These are phyloP conservation scores for Odobenus rosmarus DNA, from an alignment of 2,113 vertebrate species.

Conservation along the genomic window DNA sequence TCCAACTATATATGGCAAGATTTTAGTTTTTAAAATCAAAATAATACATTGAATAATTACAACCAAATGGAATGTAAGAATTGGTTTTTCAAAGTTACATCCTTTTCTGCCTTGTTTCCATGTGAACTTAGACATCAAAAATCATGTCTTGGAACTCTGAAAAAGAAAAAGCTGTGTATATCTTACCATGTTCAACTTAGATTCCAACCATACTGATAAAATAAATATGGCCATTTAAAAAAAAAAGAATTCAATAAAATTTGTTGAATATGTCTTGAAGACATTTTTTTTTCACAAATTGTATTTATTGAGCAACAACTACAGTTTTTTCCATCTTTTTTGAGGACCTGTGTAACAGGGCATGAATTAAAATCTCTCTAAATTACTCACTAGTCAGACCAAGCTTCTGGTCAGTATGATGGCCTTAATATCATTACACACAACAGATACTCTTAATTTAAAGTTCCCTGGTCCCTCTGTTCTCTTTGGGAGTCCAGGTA, in stretches of 20 bases:
- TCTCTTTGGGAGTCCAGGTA: neutral
- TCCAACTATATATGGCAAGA: neutral
- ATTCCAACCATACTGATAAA: conserved; percentile 47
- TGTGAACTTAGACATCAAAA: conserved; percentile 35
- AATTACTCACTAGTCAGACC: neutral
- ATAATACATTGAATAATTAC: conserved; percentile 3
- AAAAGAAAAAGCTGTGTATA: conserved; percentile 8
- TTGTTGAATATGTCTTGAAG: conserved; percentile 27
- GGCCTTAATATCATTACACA: neutral
- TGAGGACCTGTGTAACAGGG: neutral
- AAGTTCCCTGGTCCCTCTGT: neutral
- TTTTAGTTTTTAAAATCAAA: conserved; percentile 47
- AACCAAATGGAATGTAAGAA: neutral
- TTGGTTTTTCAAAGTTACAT: neutral
- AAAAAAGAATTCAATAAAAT: neutral
- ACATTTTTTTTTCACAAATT: neutral
- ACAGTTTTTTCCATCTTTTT: neutral
- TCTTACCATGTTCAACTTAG: conserved; percentile 24
- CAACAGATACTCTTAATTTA: neutral
- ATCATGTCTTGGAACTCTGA: neutral
- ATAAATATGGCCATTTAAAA: conserved; percentile 38
- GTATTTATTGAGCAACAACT: neutral
- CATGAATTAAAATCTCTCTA: neutral
- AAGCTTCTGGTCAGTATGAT: neutral
- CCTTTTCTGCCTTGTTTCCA: conserved; percentile 37